These are phyloP conservation scores for Lasaia peninsularis DNA, from an alignment of 1,140 invertebrate genomes.

Conservation along the genomic window DNA sequence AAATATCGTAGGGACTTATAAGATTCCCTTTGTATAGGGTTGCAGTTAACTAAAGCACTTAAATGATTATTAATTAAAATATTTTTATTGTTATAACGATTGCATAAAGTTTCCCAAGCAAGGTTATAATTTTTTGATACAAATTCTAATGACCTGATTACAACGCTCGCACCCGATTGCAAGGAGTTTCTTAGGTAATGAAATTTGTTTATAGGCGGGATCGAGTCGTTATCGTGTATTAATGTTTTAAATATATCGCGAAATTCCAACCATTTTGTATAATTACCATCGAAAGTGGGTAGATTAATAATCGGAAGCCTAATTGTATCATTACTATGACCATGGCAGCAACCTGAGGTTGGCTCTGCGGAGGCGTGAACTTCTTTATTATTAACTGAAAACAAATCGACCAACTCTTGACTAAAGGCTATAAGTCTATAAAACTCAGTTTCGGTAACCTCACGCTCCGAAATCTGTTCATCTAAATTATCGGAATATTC, in stretches of 20 bases:
- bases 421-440: no score
- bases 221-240: conserved; percentile 5
- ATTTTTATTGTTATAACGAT: conserved; percentile 22
- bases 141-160: conserved; percentile 24
- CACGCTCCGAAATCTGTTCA: no score
- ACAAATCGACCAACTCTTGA: no score
- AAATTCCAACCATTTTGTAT: conserved; percentile 25
- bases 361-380: no score
- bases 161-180: conserved; percentile 13
- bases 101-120: conserved; percentile 10
- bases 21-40: conserved; percentile 21
- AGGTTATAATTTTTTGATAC: conserved; percentile 21
- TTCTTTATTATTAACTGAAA: no score
- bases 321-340: no score
- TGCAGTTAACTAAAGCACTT: conserved; percentile 19
- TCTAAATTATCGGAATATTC: no score
- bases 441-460: no score
- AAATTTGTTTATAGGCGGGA: conserved; percentile 20
- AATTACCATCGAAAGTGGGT: conserved; percentile 29
- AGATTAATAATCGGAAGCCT: conserved; percentile 29
- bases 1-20: conserved; percentile 15
- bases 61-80: conserved; percentile 28
- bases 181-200: conserved; percentile 23
- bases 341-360: no score
- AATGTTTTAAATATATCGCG: conserved; percentile 19